Evolutionary conservation across 1,140 invertebrate genomes (phyloP).

Genomic region (Drosophila asahinai): DNA sequence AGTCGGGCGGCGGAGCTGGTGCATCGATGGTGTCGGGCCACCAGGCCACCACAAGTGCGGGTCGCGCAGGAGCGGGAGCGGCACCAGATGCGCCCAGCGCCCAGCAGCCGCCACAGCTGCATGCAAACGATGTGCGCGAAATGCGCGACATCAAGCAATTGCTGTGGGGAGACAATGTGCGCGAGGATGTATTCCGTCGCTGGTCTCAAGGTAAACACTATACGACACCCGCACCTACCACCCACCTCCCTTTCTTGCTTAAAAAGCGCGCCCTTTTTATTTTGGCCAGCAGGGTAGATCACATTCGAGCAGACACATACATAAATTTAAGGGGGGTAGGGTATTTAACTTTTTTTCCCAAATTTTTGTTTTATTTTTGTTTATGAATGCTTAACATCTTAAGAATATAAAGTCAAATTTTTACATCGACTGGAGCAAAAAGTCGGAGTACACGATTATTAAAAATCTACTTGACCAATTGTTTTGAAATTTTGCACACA

Average conservation of each 20-base stretch:
- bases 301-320: background rate
- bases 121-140: constrained; percentile 85
- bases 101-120: constrained; percentile 27
- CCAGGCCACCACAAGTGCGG: constrained; percentile 35
- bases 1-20: constrained; percentile 6
- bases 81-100: constrained; percentile 17
- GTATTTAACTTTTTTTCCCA: too few relatives aligned
- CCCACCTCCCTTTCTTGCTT: constrained; percentile 9
- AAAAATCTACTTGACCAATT: too few relatives aligned
- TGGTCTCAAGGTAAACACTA: constrained; percentile 93
- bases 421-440: too few relatives aligned
- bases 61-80: constrained; percentile 7
- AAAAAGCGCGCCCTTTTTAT: constrained; percentile 58
- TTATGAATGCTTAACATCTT: too few relatives aligned
- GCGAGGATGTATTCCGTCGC: constrained; percentile 93
- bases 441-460: too few relatives aligned
- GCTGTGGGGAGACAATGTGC: constrained; percentile 93
- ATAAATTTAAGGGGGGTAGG: too few relatives aligned
- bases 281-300: background rate
- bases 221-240: background rate
- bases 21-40: background rate
- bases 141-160: constrained; percentile 90
- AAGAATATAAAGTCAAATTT: too few relatives aligned
- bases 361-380: too few relatives aligned
- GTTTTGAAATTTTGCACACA: too few relatives aligned